Evolutionary conservation across 2,797 vertebrate genomes (phyloP), one percentile per base, ranked within the genome.

Genomic region (Adelosebastes latens): DNA sequence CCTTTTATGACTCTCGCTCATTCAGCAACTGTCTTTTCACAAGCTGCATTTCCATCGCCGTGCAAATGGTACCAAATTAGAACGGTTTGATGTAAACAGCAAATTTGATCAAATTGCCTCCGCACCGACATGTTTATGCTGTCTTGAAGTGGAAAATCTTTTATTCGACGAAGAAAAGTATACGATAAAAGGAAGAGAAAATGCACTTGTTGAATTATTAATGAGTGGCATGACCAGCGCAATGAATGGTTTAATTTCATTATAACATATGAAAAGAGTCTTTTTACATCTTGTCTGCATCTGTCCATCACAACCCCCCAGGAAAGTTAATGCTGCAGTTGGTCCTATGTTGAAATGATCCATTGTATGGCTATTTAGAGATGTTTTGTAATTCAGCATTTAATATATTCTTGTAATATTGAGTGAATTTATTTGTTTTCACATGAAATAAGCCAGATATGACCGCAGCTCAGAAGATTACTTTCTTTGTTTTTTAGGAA

Each of bases 201-300:
- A 75, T 61, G 39, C 61, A 59, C 63, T 72, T 63, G 59, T 77
- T 86, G 81, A 81, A 82, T 87, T 65, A 77, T 80, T 76, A 82
- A 84, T 79, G 67, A 81, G 67, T 10, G 2, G 46, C 56, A 64
- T 22, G 55, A 32, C 12, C n/a, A 16, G 53, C 10, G n/a, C 18
- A 61, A 25, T 32, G 60, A 84, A 77, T 46, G 36, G 32, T 73
- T 79, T 69, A 27, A 85, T 85, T 89, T 74, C 3, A 79, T 83
- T 84, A 75, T 18, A 60, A 72, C 53, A 75, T 62, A 2, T 27
- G 24, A 83, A 77, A 49, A 53, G 11, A 24, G 14, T 13, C 13
- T 67, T 69, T 82, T 22, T 2, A 29, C 29, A 79, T 42, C 29
- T 18, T 31, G 20, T 62, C 24, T 60, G 16, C n/a, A 52, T 27